Evolutionary conservation across 2,888 invertebrate genomes (phyloP).

Genomic region (Eupithecia insigniata): DNA sequence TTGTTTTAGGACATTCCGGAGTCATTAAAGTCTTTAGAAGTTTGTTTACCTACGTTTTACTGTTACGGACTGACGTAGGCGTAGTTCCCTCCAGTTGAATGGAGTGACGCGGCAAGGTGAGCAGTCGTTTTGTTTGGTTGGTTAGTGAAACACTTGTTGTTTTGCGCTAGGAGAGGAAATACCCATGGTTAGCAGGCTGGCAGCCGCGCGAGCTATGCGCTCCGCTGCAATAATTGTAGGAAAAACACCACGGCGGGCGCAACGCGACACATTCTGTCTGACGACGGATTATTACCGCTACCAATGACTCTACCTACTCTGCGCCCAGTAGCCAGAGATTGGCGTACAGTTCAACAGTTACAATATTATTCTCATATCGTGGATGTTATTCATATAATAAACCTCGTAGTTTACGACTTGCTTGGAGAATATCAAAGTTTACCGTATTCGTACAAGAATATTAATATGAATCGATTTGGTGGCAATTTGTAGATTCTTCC

Average conservation of each 20-base stretch:
- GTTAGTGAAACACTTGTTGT: conserved; percentile 31
- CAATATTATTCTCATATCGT: background rate
- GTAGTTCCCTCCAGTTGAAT: conserved; percentile 42
- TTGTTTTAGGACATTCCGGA: conserved; percentile 5
- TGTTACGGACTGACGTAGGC: conserved; percentile 35
- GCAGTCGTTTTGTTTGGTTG: conserved; percentile 28
- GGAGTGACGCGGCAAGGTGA: conserved; percentile 43
- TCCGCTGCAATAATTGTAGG: conserved; percentile 52
- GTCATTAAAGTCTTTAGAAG: conserved; percentile 24
- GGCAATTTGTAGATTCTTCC: background rate
- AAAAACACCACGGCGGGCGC: conserved; percentile 51
- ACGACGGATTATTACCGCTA: conserved; percentile 13
- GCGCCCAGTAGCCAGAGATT: background rate
- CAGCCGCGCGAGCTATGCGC: conserved; percentile 39
- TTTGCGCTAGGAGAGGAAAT: conserved; percentile 55
- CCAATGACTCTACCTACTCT: conserved; percentile 13
- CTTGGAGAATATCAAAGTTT: background rate
- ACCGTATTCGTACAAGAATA: background rate
- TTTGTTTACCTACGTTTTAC: conserved; percentile 41
- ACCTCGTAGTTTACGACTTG: background rate
- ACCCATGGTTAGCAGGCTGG: conserved; percentile 43
- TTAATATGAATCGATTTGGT: background rate
- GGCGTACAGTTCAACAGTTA: background rate
- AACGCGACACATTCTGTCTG: conserved; percentile 27
- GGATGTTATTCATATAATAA: background rate